Evolutionary conservation across 2,113 vertebrate genomes (phyloP).

Genomic region (Anhinga anhinga): DNA sequence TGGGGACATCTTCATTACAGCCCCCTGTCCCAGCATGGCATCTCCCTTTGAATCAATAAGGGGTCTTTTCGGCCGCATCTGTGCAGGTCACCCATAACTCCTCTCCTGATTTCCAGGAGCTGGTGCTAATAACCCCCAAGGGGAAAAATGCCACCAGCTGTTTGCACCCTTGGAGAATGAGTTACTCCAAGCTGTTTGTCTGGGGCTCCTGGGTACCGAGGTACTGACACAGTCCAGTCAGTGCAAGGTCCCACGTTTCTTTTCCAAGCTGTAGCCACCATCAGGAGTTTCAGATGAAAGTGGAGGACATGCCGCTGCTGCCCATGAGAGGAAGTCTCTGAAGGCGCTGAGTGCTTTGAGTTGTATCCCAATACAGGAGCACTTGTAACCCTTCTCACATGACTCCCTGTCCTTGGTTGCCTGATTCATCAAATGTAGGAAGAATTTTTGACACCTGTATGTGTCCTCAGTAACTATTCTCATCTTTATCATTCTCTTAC

Average conservation of each 20-base stretch:
- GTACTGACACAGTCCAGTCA: neutral
- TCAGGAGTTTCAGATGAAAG: neutral
- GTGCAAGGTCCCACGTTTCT: neutral
- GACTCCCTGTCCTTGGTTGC: neutral
- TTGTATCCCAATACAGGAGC: neutral
- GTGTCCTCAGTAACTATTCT: neutral
- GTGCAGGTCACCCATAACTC: neutral
- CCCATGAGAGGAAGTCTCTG: neutral
- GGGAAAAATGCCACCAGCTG: neutral
- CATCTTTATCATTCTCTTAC: neutral
- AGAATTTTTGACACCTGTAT: neutral
- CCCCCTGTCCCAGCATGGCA: neutral
- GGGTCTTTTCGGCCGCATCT: neutral
- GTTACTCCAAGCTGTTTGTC: neutral
- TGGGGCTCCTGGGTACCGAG: neutral
- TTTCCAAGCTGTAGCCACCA: neutral
- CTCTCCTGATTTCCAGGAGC: neutral
- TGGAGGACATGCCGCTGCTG: fast-evolving
- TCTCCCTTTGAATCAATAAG: neutral
- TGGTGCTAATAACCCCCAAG: fast-evolving
- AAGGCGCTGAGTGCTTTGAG: neutral
- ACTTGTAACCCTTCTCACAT: neutral
- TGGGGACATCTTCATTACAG: neutral
- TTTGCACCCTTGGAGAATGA: fast-evolving
- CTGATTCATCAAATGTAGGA: neutral